Conservation (phyloP, 2,797 vertebrate genomes). For the Tauraco hartlaubi region DNA sequence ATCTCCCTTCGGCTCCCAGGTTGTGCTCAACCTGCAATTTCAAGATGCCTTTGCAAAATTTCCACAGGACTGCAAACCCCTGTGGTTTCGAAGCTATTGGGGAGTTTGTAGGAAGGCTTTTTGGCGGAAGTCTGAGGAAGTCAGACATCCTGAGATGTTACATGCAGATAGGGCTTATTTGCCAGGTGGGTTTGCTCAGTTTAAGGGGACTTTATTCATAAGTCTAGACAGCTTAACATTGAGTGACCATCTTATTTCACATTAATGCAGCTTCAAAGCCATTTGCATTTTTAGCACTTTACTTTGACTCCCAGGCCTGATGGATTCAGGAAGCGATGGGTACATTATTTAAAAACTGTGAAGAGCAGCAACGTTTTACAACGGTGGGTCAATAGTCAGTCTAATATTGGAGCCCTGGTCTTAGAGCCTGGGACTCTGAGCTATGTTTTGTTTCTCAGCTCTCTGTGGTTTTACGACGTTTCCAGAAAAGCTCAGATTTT, state of each 20-base stretch:
- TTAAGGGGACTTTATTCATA: conserved; percentile 31
- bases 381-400: neutral
- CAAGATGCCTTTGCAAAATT: neutral
- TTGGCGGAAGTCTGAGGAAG: neutral
- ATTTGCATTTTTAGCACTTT: conserved; percentile 39
- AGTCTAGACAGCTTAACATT: conserved; percentile 48
- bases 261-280: conserved; percentile 30
- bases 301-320: neutral
- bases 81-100: neutral
- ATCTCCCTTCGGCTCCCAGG: neutral
- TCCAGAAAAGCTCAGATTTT: neutral
- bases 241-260: conserved; percentile 30
- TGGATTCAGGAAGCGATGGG: neutral
- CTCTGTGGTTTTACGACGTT: neutral
- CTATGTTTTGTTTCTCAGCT: neutral
- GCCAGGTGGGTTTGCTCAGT: conserved; percentile 15
- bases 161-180: neutral
- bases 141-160: neutral
- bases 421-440: neutral
- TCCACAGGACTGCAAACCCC: neutral
- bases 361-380: neutral
- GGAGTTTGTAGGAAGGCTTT: neutral
- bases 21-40: neutral
- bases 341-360: conserved; percentile 21
- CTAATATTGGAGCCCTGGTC: neutral